Evolutionary conservation across 2,888 invertebrate species (phyloP), one percentile per base, ranked within the genome.

Genomic region (Thysanoteuthis rhombus): DNA sequence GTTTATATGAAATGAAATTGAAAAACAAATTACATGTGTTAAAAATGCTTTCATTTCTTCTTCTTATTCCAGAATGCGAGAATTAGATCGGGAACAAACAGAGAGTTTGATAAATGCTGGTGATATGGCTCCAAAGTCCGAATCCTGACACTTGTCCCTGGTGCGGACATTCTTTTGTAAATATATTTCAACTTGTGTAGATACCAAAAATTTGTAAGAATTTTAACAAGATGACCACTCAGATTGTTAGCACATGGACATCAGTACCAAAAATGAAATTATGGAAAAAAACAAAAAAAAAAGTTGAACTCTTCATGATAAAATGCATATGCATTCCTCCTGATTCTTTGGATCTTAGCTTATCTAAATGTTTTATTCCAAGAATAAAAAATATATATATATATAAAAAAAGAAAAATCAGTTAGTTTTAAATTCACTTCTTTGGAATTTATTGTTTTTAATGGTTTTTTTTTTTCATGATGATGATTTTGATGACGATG

Each of bases 41-140:
- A 47, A 47, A 47, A 39, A 3, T 93, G n/a, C n/a, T 12, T 42
- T 58, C 38, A 58, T 75, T 93, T 40, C 36, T 92, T 92, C 47
- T 93, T 93, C n/a, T 92, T 38, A 42, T 95, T 95, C 90, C 94
- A 96, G 96, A 93, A 94, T 95, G 96, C 97, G 98, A 92, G 98
- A 98, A 95, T 97, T 97, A 94, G 98, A 98, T 96, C 97, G 98
- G 93, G 98, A 98, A 96, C 98, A 98, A 97, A 98, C 98, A 39
- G 98, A 98, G 97, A 98, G 98, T 94, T 97, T 98, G 90, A 98
- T 98, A 38, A 94, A 94, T 47, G 94, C 94, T 10, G 94, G 94
- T 89, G 45, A 93, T 52, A 16, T 94, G 91, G 90, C 75, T 93
- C 58, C 47, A 28, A 45, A 93, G 58, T 39, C 52, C 10, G 90